phyloP scores from a whole-genome alignment of 2,888 invertebrate species.

The Pristionchus mayeri region DNA sequence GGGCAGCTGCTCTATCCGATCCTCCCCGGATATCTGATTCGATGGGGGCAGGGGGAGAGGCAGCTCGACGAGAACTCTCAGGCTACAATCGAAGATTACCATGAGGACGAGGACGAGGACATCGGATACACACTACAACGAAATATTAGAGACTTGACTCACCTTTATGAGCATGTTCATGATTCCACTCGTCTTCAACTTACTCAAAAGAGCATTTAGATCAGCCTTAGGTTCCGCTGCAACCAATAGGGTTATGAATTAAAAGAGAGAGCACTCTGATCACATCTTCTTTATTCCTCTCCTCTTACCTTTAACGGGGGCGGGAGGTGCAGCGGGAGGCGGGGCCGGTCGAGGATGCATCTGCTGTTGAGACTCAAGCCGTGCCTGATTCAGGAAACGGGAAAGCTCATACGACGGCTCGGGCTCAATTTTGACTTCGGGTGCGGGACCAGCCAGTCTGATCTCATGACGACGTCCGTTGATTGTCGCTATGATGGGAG shows the following conservation, averaged over 20 bases:
- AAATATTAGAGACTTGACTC: not conserved
- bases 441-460: constrained; percentile 90
- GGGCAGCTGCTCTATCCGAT: constrained; percentile 52
- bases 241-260: not conserved
- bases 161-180: constrained; percentile 50
- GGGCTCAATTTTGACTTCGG: constrained; percentile 91
- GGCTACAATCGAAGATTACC: not conserved
- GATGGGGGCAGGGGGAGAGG: constrained; percentile 55
- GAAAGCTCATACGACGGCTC: constrained; percentile 84
- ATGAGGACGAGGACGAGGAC: not conserved
- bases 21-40: constrained; percentile 51
- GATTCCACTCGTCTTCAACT: constrained; percentile 56
- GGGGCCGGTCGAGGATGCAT: not conserved
- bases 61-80: not conserved
- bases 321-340: not conserved
- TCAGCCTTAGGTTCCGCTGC: constrained; percentile 47
- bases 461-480: constrained; percentile 86
- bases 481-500: constrained; percentile 87
- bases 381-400: constrained; percentile 35
- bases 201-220: constrained; percentile 52
- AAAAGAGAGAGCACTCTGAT: not conserved
- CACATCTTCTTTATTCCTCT: not conserved
- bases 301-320: not conserved
- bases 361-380: not conserved
- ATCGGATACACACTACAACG: too few species aligned